phyloP scores from a whole-genome alignment of 2,888 invertebrate species.

The Ichneumon xanthorius region DNA sequence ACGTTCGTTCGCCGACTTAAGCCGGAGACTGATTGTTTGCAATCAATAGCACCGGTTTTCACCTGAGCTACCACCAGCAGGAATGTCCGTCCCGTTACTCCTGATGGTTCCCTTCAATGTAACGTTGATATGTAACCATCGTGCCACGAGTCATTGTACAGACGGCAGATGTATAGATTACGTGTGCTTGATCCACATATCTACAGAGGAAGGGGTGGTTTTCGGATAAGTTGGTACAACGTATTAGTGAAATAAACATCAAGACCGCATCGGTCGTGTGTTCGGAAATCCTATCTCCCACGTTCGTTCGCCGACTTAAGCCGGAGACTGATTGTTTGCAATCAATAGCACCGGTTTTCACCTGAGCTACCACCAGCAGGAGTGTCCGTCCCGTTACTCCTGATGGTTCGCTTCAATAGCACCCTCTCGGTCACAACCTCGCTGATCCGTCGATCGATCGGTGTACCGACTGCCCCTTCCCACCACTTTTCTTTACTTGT shows the following conservation, averaged over 20 bases:
- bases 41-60: too few species aligned
- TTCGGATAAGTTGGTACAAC: slow-evolving; percentile 16
- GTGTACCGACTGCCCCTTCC: slow-evolving; percentile 21
- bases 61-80: too few species aligned
- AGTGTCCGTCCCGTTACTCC: slow-evolving; percentile 28
- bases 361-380: slow-evolving; percentile 33
- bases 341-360: slow-evolving; percentile 27
- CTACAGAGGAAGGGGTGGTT: not conserved
- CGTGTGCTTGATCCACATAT: not conserved
- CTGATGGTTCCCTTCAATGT: too few species aligned
- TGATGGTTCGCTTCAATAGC: slow-evolving; percentile 41
- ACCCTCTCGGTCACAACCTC: slow-evolving; percentile 23
- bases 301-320: not conserved
- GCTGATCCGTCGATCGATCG: slow-evolving; percentile 61
- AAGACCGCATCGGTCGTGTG: slow-evolving; percentile 5
- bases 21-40: not conserved
- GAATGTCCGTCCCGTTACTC: too few species aligned
- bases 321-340: not conserved
- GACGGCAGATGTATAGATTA: not conserved
- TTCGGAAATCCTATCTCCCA: not conserved
- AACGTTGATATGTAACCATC: too few species aligned
- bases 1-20: not conserved
- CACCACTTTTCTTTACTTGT: slow-evolving; percentile 35
- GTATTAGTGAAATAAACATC: slow-evolving; percentile 56
- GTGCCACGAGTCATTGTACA: not conserved